A percentile compares a stretch with the other conserved stretches of the same genome.
These are phyloP conservation scores for Oasisia sp. DNA, from an alignment of 2,888 invertebrate genomes.

Conservation along the genomic window DNA sequence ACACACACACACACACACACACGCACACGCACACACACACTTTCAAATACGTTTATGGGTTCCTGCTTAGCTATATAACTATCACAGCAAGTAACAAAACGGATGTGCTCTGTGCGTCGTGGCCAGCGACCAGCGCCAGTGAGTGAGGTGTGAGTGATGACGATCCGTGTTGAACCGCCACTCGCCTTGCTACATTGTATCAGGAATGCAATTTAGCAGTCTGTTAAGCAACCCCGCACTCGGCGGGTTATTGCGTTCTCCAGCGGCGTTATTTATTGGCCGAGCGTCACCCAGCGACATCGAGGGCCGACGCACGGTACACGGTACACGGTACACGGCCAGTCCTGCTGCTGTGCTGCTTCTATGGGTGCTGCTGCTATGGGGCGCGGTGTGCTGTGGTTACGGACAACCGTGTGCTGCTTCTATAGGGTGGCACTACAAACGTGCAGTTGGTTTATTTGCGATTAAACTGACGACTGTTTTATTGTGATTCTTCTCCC, in stretches of 20 bases:
- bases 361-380: not conserved
- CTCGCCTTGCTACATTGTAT: conserved; percentile 4
- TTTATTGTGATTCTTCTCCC: too few relatives aligned
- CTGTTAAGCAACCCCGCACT: not conserved
- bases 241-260: not conserved
- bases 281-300: not conserved
- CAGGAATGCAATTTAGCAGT: not conserved
- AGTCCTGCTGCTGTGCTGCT: not conserved
- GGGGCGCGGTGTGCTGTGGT: not conserved
- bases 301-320: not conserved
- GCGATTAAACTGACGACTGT: too few relatives aligned
- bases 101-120: not conserved
- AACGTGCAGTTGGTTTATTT: too few relatives aligned
- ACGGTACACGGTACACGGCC: not conserved
- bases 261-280: not conserved
- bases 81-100: not conserved
- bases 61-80: not conserved
- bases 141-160: conserved; percentile 8
- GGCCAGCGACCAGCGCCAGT: not conserved
- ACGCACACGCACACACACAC: conserved; percentile 13
- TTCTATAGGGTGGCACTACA: too few relatives aligned
- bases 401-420: too few relatives aligned
- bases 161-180: not conserved
- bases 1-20: not conserved
- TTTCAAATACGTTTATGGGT: not conserved